Conservation (phyloP, 2,797 vertebrate genomes). For the Amphiprion clarkii region DNA sequence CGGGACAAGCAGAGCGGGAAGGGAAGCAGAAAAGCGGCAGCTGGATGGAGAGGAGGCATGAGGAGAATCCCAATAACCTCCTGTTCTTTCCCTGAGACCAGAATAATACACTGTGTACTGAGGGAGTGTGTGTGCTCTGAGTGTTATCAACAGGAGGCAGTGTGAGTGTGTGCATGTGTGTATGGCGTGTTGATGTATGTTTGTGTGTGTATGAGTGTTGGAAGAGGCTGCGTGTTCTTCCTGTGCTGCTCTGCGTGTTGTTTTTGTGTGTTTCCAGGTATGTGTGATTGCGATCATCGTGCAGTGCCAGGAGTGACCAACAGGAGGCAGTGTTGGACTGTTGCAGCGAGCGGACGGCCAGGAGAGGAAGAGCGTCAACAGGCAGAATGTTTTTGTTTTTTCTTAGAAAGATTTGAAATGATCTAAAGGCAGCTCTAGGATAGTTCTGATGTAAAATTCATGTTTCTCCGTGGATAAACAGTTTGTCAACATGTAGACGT, state of each 20-base stretch:
- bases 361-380: not conserved
- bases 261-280: conserved; percentile 11
- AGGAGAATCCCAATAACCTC: conserved; percentile 77
- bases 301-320: conserved; percentile 55
- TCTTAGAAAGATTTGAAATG: not conserved
- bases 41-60: conserved; percentile 65
- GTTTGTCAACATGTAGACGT: not conserved
- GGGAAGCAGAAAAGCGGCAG: conserved; percentile 62
- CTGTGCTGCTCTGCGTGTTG: not conserved
- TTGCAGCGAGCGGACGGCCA: not conserved
- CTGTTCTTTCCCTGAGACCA: conserved; percentile 61
- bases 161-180: not conserved
- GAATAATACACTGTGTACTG: conserved; percentile 61
- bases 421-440: not conserved
- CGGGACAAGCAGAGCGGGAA: conserved; percentile 39
- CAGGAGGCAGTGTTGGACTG: conserved; percentile 75
- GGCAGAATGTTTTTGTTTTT: not conserved
- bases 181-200: not conserved
- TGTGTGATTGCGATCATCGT: conserved; percentile 11
- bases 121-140: conserved; percentile 22
- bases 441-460: not conserved
- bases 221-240: not conserved
- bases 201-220: not conserved
- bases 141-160: conserved; percentile 23
- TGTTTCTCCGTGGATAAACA: not conserved